Percentiles rank a stretch among this genome's conserved stretches.
These are phyloP conservation scores for Clamator glandarius DNA, from an alignment of 2,797 vertebrate genomes.

Conservation along the genomic window DNA sequence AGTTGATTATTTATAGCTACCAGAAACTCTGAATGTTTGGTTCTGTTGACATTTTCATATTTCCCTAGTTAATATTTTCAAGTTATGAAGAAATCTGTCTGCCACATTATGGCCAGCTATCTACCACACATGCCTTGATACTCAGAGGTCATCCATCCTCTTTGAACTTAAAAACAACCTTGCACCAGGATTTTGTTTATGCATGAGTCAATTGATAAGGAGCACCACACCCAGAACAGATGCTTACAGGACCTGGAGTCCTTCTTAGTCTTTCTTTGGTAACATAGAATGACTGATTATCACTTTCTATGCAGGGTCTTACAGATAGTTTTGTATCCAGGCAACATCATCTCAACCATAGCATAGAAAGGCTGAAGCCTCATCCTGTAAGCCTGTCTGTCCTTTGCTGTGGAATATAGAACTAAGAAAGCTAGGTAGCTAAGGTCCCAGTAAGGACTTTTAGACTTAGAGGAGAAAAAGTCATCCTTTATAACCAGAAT, in stretches of 20 bases:
- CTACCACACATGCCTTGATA: background rate
- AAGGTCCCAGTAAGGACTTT: background rate
- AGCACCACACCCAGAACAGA: background rate
- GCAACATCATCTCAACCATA: background rate
- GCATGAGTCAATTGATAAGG: fast-evolving
- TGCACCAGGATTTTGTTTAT: background rate
- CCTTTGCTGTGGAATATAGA: background rate
- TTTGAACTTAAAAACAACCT: background rate
- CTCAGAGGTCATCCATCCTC: background rate
- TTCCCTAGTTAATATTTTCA: background rate
- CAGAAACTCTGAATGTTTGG: background rate
- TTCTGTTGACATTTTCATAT: background rate
- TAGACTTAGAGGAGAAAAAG: background rate
- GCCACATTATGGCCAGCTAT: background rate
- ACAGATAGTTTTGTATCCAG: background rate
- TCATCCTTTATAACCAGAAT: background rate
- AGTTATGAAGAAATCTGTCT: background rate
- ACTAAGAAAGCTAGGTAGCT: background rate
- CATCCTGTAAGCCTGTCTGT: background rate
- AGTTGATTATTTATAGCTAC: background rate
- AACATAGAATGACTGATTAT: background rate
- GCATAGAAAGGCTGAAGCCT: background rate
- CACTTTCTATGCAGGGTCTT: background rate
- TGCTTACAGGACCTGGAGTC: background rate
- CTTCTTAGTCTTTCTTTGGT: background rate